Evolutionary conservation across 2,797 vertebrate genomes (phyloP).

Genomic region (Lithobates pipiens): DNA sequence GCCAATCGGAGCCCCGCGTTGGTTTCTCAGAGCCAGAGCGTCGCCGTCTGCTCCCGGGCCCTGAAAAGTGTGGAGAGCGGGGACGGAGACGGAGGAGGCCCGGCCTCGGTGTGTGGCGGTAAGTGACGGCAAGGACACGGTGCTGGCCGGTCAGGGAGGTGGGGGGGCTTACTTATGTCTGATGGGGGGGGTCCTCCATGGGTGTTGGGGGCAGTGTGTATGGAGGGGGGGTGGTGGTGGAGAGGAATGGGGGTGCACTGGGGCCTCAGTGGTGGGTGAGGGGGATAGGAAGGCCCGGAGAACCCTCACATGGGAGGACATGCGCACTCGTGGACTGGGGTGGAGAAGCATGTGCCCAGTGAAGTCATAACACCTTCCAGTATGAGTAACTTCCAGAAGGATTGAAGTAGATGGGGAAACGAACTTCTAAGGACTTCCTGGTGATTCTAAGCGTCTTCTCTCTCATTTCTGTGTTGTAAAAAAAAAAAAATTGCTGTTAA

Average conservation of each 20-base stretch:
- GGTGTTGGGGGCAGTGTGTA: not conserved
- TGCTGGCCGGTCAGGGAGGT: too few species aligned
- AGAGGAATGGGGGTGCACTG: not conserved
- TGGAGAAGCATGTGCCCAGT: not conserved
- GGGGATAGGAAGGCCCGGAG: too few species aligned
- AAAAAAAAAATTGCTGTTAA: too few species aligned
- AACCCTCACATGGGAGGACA: not conserved
- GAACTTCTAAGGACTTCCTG: too few species aligned
- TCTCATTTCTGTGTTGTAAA: too few species aligned
- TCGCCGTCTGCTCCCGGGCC: constrained; percentile 51
- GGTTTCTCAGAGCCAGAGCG: constrained; percentile 23
- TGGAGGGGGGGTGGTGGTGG: not conserved
- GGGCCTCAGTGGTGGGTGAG: not conserved
- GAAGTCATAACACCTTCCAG: too few species aligned
- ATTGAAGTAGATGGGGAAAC: too few species aligned
- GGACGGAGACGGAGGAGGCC: constrained; percentile 2
- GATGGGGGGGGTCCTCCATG: too few species aligned
- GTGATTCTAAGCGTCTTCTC: too few species aligned
- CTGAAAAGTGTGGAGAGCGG: constrained; percentile 39
- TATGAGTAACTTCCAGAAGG: too few species aligned
- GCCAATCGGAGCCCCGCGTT: constrained; percentile 22
- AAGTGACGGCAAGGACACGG: not conserved
- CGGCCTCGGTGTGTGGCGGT: constrained; percentile 23
- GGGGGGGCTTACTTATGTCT: not conserved
- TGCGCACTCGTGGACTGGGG: not conserved